Percentiles rank a stretch among this genome's conserved stretches.
These are phyloP conservation scores for Netelia fuscicornis DNA, from an alignment of 2,888 invertebrate genomes.

Conservation along the genomic window DNA sequence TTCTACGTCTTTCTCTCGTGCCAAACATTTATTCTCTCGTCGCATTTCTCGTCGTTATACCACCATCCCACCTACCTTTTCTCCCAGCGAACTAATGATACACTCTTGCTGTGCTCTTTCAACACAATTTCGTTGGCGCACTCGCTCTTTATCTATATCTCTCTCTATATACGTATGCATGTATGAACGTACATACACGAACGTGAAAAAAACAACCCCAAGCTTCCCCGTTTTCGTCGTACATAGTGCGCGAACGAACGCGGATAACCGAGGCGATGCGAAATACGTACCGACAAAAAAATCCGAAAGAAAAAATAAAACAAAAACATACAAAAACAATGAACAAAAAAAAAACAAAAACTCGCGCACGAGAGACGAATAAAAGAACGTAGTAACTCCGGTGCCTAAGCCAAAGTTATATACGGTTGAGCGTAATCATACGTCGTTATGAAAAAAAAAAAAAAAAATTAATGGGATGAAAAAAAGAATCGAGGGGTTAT, in stretches of 20 bases:
- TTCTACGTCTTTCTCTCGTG: background rate
- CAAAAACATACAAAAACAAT: background rate
- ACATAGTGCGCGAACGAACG: background rate
- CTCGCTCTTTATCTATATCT: background rate
- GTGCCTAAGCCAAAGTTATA: slow-evolving; percentile 10
- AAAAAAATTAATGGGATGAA: background rate
- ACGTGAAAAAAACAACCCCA: background rate
- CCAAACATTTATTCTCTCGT: slow-evolving; percentile 38
- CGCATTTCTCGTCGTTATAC: slow-evolving; percentile 12
- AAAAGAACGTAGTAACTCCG: background rate
- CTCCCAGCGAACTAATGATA: slow-evolving; percentile 50
- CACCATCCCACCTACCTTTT: background rate
- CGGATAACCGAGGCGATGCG: background rate
- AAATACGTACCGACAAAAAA: background rate
- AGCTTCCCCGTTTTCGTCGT: background rate
- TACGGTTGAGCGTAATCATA: slow-evolving; percentile 21
- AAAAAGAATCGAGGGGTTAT: slow-evolving; percentile 15
- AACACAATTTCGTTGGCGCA: slow-evolving; percentile 19
- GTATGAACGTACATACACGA: background rate
- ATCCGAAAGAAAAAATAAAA: background rate
- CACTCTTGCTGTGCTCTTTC: slow-evolving; percentile 36
- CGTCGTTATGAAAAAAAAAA: slow-evolving; percentile 21
- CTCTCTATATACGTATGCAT: background rate
- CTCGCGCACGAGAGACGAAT: background rate
- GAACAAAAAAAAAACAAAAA: background rate